Conservation (phyloP, 2,888 invertebrate species). For the Philereme transversata region DNA sequence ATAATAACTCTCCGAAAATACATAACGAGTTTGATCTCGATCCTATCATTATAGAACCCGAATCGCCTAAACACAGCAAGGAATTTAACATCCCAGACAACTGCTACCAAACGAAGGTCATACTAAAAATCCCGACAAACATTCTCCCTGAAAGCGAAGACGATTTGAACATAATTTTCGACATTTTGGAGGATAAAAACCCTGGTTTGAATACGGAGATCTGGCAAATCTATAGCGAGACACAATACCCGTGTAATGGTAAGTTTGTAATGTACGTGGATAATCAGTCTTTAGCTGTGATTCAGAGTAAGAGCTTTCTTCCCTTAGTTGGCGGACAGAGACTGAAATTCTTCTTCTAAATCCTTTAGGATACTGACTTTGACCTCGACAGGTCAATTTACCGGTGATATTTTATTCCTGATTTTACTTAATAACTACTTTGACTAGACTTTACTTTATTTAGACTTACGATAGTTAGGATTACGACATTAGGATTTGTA, state of each 20-base stretch:
- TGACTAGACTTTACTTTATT: neutral
- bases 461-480: slow-evolving; percentile 14
- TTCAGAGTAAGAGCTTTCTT: slow-evolving; percentile 61
- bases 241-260: slow-evolving; percentile 57
- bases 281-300: slow-evolving; percentile 58
- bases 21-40: slow-evolving; percentile 42
- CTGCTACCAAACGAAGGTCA: slow-evolving; percentile 53
- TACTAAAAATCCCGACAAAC: slow-evolving; percentile 59
- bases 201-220: slow-evolving; percentile 69
- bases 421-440: slow-evolving; percentile 1
- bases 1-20: slow-evolving; percentile 37
- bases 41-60: slow-evolving; percentile 41
- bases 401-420: neutral
- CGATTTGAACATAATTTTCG: slow-evolving; percentile 67
- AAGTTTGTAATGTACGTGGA: slow-evolving; percentile 63
- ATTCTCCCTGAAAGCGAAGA: slow-evolving; percentile 67
- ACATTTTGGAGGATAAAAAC: slow-evolving; percentile 70
- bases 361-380: neutral
- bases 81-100: slow-evolving; percentile 38
- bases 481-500: slow-evolving; percentile 4
- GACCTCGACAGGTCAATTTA: neutral
- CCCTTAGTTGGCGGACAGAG: slow-evolving; percentile 63
- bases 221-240: slow-evolving; percentile 60
- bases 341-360: slow-evolving; percentile 62
- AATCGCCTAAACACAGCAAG: slow-evolving; percentile 35